These are phyloP conservation scores for Pseudococcus viburni DNA, from an alignment of 2,888 invertebrate species.

Conservation along the genomic window DNA sequence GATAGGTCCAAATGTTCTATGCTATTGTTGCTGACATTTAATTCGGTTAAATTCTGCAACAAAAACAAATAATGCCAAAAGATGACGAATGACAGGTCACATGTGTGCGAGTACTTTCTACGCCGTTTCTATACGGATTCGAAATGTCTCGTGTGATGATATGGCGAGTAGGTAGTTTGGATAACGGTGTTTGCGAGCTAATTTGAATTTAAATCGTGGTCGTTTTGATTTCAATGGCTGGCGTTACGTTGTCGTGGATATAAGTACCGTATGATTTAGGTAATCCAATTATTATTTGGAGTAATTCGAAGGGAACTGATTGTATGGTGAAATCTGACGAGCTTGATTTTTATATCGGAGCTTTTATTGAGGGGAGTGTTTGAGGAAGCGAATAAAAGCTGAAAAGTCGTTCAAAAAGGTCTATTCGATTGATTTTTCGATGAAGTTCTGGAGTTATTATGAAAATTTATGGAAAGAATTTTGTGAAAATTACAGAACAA, in stretches of 20 bases:
- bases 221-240: neutral
- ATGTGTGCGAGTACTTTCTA: neutral
- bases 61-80: constrained; percentile 65
- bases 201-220: neutral
- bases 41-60: constrained; percentile 83
- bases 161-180: neutral
- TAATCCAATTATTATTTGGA: too few species aligned
- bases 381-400: too few species aligned
- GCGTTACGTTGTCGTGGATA: neutral
- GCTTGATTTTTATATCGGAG: too few species aligned
- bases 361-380: too few species aligned
- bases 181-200: neutral
- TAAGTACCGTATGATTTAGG: too few species aligned
- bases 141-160: neutral
- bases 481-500: too few species aligned
- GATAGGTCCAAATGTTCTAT: constrained; percentile 87
- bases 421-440: too few species aligned
- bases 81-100: neutral
- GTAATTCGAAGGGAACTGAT: too few species aligned
- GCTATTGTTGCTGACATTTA: constrained; percentile 87
- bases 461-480: too few species aligned
- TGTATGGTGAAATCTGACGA: too few species aligned
- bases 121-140: neutral
- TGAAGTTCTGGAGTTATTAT: too few species aligned
- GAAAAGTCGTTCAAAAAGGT: too few species aligned